These are phyloP conservation scores for Laticauda colubrina DNA, from an alignment of 2,113 vertebrate species.

Conservation along the genomic window DNA sequence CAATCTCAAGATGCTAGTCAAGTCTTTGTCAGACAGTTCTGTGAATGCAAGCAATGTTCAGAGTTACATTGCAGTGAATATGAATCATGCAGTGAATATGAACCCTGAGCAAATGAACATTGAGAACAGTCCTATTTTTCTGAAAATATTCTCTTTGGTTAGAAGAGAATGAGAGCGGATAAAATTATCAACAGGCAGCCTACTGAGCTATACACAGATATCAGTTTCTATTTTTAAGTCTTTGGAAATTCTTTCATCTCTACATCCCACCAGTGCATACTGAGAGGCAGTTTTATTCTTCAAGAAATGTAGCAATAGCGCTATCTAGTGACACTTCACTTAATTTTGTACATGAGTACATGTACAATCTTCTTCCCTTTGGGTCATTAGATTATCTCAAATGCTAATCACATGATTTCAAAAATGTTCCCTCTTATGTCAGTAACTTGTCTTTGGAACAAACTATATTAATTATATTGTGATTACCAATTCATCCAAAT, in stretches of 20 bases:
- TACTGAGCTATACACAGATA: not conserved
- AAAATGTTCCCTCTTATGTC: not conserved
- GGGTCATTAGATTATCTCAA: not conserved
- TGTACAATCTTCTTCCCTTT: not conserved
- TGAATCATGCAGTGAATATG: not conserved
- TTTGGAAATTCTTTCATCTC: slow-evolving; percentile 27
- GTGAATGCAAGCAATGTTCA: not conserved
- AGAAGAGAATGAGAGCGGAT: not conserved
- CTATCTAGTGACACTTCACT: slow-evolving; percentile 10
- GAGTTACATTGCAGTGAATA: not conserved
- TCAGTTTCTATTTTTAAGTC: slow-evolving; percentile 25
- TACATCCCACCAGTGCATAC: slow-evolving; percentile 7
- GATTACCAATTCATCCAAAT: too few species aligned
- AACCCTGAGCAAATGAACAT: not conserved
- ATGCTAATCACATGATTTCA: not conserved
- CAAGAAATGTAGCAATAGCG: not conserved
- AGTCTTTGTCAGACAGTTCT: not conserved
- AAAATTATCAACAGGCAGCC: not conserved
- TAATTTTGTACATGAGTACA: not conserved
- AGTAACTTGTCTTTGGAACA: not conserved
- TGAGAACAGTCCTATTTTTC: not conserved
- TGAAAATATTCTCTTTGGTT: not conserved
- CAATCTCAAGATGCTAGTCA: not conserved
- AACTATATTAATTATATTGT: not conserved
- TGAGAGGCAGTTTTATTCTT: not conserved